Percentiles rank a stretch among this genome's conserved stretches.
Evolutionary conservation across 2,797 vertebrate genomes (phyloP).

Genomic region (Rhabdomys pumilio): DNA sequence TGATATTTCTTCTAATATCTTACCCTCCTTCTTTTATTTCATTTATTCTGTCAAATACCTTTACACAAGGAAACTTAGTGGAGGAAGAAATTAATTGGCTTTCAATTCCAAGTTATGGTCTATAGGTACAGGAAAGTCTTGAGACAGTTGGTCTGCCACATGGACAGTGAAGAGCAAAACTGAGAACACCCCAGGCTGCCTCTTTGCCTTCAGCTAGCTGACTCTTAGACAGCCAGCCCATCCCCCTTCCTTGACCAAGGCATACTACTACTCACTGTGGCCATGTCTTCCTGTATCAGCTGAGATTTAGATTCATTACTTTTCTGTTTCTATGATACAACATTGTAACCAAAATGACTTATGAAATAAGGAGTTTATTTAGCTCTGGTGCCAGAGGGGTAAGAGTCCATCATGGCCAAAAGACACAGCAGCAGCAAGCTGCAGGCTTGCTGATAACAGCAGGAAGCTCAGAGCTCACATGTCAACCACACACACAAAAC

Average conservation of each 20-base stretch:
- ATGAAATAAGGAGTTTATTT: not conserved
- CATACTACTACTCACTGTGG: too few relatives aligned
- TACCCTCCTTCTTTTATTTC: not conserved
- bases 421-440: not conserved
- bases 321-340: not conserved
- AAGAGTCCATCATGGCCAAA: not conserved
- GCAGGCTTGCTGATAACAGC: not conserved
- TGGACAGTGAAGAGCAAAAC: not conserved
- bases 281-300: not conserved
- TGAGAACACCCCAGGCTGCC: not conserved
- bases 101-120: not conserved
- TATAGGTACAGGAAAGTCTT: not conserved
- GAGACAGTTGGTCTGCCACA: not conserved
- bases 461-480: not conserved
- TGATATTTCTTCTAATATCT: not conserved
- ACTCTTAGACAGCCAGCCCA: not conserved
- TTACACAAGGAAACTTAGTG: not conserved
- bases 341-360: not conserved
- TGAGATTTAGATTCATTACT: not conserved
- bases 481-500: not conserved
- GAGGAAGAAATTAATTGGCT: not conserved
- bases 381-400: not conserved
- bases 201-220: not conserved
- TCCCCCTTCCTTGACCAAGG: too few relatives aligned
- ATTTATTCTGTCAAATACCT: not conserved